Percentiles rank a stretch among this genome's conserved stretches.
These are phyloP conservation scores for Benthochromis sp. DNA, from an alignment of 2,113 vertebrate genomes.

Conservation along the genomic window DNA sequence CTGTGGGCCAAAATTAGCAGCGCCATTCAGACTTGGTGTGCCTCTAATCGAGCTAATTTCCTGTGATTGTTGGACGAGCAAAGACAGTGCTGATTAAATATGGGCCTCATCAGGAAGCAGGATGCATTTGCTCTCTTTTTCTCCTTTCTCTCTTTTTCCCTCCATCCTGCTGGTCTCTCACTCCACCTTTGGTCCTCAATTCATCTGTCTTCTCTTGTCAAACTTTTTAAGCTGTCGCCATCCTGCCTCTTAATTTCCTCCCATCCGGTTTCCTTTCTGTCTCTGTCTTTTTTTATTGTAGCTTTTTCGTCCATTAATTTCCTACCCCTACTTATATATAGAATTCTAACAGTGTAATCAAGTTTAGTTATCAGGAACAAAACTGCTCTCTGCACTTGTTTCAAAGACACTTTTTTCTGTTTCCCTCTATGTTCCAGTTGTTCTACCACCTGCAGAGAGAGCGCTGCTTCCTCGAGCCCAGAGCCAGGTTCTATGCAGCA, in stretches of 20 bases:
- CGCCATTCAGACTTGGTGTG: slow-evolving; percentile 32
- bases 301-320: neutral
- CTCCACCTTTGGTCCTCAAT: slow-evolving; percentile 10
- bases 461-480: slow-evolving; percentile 92
- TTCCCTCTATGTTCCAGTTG: slow-evolving; percentile 68
- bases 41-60: slow-evolving; percentile 64
- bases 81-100: slow-evolving; percentile 64
- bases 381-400: neutral
- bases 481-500: slow-evolving; percentile 93
- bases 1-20: slow-evolving; percentile 63
- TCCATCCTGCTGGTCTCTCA: neutral
- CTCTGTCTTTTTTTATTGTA: neutral
- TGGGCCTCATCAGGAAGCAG: slow-evolving; percentile 44
- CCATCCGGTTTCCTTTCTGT: slow-evolving; percentile 26
- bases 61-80: slow-evolving; percentile 67
- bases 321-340: neutral
- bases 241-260: slow-evolving; percentile 48
- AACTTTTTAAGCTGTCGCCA: slow-evolving; percentile 16
- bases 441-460: slow-evolving; percentile 99
- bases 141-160: slow-evolving; percentile 19
- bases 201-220: slow-evolving; percentile 21
- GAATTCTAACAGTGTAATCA: neutral
- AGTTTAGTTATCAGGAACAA: neutral
- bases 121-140: slow-evolving; percentile 17
- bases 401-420: neutral